These are phyloP conservation scores for Argyresthia albistria DNA, from an alignment of 2,888 invertebrate species.

Conservation along the genomic window DNA sequence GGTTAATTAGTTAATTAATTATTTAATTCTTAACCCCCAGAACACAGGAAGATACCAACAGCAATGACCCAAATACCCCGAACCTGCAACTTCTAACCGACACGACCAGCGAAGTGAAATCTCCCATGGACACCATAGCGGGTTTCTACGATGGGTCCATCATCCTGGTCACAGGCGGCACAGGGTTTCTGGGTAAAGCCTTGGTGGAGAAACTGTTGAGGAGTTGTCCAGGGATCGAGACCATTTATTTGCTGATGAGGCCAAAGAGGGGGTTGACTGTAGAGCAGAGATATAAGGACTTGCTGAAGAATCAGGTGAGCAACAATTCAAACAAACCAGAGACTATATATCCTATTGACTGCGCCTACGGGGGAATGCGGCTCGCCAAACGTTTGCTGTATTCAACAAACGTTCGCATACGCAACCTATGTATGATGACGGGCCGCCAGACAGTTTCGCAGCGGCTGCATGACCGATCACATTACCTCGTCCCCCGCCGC, in stretches of 20 bases:
- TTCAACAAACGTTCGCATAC: too few species aligned
- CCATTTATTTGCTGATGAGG: slow-evolving; percentile 87
- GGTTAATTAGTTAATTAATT: too few species aligned
- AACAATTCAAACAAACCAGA: too few species aligned
- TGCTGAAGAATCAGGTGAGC: slow-evolving; percentile 79
- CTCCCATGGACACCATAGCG: slow-evolving; percentile 32
- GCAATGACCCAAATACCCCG: slow-evolving; percentile 38
- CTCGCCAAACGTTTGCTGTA: too few species aligned
- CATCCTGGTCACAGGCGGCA: slow-evolving; percentile 75
- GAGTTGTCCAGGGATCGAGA: slow-evolving; percentile 83
- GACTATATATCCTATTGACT: too few species aligned
- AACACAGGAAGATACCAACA: slow-evolving; percentile 39
- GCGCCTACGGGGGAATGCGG: too few species aligned
- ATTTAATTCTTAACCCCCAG: slow-evolving; percentile 22
- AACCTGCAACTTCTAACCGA: slow-evolving; percentile 14
- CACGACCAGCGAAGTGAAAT: background rate
- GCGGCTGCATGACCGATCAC: too few species aligned
- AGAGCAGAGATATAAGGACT: slow-evolving; percentile 79
- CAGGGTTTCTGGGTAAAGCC: slow-evolving; percentile 96
- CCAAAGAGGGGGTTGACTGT: slow-evolving; percentile 79
- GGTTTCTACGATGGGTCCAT: slow-evolving; percentile 69
- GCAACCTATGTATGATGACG: too few species aligned
- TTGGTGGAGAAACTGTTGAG: slow-evolving; percentile 92
- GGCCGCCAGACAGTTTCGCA: too few species aligned
- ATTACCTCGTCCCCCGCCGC: too few species aligned